These are phyloP conservation scores for Vespertilio murinus DNA, from an alignment of 2,797 vertebrate species.

Conservation along the genomic window DNA sequence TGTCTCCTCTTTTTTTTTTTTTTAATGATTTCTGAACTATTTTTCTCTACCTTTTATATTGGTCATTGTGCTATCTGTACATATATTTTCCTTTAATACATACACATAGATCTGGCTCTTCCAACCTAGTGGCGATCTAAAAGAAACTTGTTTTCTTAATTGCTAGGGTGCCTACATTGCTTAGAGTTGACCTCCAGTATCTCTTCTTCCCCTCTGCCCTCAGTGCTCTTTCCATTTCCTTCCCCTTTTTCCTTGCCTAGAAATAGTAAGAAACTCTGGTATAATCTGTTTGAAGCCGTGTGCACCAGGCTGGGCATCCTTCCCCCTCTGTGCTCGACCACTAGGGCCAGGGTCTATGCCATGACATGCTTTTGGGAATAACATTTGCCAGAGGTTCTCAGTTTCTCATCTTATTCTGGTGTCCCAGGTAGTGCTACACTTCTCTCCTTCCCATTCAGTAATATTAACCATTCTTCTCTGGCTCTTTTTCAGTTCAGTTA, in stretches of 20 bases:
- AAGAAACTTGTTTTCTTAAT: not conserved
- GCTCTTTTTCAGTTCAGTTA: not conserved
- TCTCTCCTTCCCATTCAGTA: not conserved
- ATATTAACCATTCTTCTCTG: not conserved
- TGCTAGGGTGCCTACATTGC: not conserved
- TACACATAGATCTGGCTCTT: not conserved
- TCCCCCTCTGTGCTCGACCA: not conserved
- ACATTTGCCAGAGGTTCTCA: not conserved
- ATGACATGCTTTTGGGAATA: not conserved
- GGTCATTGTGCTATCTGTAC: not conserved
- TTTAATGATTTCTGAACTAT: not conserved
- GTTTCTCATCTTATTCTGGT: not conserved
- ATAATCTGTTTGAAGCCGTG: not conserved
- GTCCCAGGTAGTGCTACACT: accelerated
- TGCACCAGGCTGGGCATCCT: not conserved
- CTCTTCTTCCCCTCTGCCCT: not conserved
- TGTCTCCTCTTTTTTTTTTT: not conserved
- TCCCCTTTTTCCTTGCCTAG: not conserved
- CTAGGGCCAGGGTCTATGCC: not conserved
- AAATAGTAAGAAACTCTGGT: not conserved
- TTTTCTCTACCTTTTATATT: not conserved
- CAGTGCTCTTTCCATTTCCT: not conserved
- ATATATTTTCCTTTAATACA: not conserved
- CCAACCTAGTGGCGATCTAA: not conserved
- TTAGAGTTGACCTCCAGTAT: not conserved